Base-by-base conservation (phyloP, 2,113 vertebrate genomes). In the Zingel zingel region DNA sequence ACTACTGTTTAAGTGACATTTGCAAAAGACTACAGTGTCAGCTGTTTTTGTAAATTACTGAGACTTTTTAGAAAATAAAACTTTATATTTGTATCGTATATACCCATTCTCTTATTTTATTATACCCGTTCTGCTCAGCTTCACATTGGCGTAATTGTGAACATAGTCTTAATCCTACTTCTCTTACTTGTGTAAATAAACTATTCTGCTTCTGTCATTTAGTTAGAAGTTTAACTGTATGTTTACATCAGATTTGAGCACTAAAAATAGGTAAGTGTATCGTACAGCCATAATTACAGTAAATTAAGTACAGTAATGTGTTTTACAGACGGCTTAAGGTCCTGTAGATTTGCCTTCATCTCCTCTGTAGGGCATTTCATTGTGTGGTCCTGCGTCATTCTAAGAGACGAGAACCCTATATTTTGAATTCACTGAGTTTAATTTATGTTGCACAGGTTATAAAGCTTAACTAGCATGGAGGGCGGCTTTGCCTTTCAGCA, bases 381-480 rank as follows among this genome's bases (percentile, higher is more conserved):
- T 89, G 90, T 91, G 89, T 92, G 88, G 90, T 86, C 89, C 86
- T 82, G 81, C 63, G 18, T 87, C 77, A 27, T 53, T 47, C 43
- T 54, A 50, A 74, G 74, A 50, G 57, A 75, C 25, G 14, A 66
- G 16, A 88, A 64, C 81, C 79, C 11, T 81, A 72, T 51, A 77
- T 86, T 91, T 84, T 73, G 21, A 69, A 33, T 53, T 27, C 21
- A 23, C 58, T 0, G 25, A 61, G 57, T 82, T 36, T 82, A 45
- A 79, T 87, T 89, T 63, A 72, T 74, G 78, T 71, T n/a, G 67
- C 74, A n/a, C 62, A 72, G 50, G 75, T 76, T 66, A 8, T 65
- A 67, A 69, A 85, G 33, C 78, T 83, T 81, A 88, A 74, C 76
- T 62, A 48, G 88, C 64, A 15, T 0, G 15, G 62, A 81, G 66